Percentiles rank a stretch among this genome's conserved stretches.
These are phyloP conservation scores for Eurystomus glaucurus DNA, from an alignment of 2,797 vertebrate species.

Conservation along the genomic window DNA sequence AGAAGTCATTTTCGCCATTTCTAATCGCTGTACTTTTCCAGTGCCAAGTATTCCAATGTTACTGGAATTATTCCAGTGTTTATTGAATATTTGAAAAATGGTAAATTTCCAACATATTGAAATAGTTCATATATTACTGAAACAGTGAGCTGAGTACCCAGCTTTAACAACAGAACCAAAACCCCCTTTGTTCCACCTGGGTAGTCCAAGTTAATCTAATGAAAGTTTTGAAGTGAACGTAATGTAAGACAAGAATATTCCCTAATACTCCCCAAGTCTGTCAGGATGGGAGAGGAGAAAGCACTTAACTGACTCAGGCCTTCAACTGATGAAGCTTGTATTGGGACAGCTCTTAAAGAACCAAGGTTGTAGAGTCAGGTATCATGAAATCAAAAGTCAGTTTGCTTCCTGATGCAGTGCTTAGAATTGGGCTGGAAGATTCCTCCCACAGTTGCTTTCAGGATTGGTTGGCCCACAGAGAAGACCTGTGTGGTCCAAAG, in stretches of 20 bases:
- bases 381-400: background rate
- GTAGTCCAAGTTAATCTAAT: background rate
- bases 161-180: background rate
- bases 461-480: background rate
- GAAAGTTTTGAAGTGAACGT: background rate
- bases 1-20: background rate
- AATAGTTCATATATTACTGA: background rate
- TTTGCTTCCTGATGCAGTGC: background rate
- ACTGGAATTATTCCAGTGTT: background rate
- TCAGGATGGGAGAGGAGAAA: background rate
- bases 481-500: background rate
- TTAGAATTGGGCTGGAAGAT: background rate
- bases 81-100: background rate
- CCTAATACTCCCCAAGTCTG: background rate
- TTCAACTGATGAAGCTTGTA: background rate
- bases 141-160: background rate
- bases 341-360: background rate
- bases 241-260: background rate
- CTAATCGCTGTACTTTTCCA: background rate
- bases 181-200: background rate
- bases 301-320: background rate
- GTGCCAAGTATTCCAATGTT: background rate
- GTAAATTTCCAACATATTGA: background rate
- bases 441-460: background rate
- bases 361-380: background rate